Conservation (phyloP, 2,888 invertebrate genomes). For the Epinotia bilunana region DNA sequence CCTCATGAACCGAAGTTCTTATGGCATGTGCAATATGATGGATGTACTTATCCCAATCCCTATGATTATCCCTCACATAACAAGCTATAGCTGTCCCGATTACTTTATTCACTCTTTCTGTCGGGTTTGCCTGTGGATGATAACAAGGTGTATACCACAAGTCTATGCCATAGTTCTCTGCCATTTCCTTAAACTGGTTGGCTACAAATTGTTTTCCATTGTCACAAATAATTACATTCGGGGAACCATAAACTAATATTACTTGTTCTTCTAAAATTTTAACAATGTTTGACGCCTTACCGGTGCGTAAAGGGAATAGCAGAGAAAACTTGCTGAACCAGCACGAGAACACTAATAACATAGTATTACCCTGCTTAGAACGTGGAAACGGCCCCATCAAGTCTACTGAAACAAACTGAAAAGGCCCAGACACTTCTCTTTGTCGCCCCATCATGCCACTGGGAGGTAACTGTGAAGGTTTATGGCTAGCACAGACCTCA, state of each 20-base stretch:
- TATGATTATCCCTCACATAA: too few relatives aligned
- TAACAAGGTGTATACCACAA: slow-evolving; percentile 30
- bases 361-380: slow-evolving; percentile 11
- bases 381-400: slow-evolving; percentile 17
- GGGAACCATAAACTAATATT: slow-evolving; percentile 46
- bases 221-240: slow-evolving; percentile 46
- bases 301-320: slow-evolving; percentile 20
- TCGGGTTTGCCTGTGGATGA: too few relatives aligned
- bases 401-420: slow-evolving; percentile 21
- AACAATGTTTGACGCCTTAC: slow-evolving; percentile 40
- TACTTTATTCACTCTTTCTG: too few relatives aligned
- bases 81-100: too few relatives aligned
- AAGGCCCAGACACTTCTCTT: slow-evolving; percentile 36
- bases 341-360: slow-evolving; percentile 12
- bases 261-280: slow-evolving; percentile 46
- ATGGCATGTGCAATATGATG: too few relatives aligned
- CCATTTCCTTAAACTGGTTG: slow-evolving; percentile 43
- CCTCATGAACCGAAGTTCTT: too few relatives aligned
- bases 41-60: too few relatives aligned
- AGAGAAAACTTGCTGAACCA: slow-evolving; percentile 28
- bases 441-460: slow-evolving; percentile 41
- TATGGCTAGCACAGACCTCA: slow-evolving; percentile 42
- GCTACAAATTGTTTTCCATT: slow-evolving; percentile 49
- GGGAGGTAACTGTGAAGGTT: slow-evolving; percentile 26
- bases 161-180: slow-evolving; percentile 16